A percentile compares a stretch with the other conserved stretches of the same genome.
Evolutionary conservation across 2,888 invertebrate genomes (phyloP).

Genomic region (Odontomyia ornata): DNA sequence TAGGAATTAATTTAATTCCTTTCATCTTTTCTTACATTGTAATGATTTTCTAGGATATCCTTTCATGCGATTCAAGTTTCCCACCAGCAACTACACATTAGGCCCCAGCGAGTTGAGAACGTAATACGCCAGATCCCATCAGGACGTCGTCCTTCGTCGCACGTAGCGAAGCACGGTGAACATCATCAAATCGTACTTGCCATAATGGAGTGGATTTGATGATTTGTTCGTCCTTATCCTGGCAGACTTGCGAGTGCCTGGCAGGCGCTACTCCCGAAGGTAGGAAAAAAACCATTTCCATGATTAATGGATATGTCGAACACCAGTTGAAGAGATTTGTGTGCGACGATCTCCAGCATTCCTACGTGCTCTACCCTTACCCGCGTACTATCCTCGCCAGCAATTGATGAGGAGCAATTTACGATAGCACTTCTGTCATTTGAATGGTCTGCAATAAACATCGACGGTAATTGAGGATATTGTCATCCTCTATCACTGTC

Average conservation of each 20-base stretch:
- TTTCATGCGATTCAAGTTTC: not conserved
- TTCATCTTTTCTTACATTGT: not conserved
- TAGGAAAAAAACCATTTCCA: conserved; percentile 40
- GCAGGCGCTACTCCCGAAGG: not conserved
- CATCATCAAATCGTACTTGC: conserved; percentile 32
- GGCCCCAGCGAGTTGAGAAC: not conserved
- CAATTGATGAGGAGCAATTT: conserved; percentile 41
- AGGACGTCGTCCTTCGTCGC: not conserved
- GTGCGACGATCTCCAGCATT: conserved; percentile 6
- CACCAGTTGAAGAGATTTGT: conserved; percentile 44
- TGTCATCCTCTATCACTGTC: conserved; percentile 42
- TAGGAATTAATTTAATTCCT: no score
- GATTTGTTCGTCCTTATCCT: conserved; percentile 5
- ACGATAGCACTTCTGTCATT: conserved; percentile 44
- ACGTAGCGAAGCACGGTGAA: conserved; percentile 5
- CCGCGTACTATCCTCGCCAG: not conserved
- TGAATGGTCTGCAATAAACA: conserved; percentile 44
- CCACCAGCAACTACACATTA: not conserved
- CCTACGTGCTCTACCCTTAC: not conserved
- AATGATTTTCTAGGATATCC: not conserved
- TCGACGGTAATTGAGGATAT: conserved; percentile 44
- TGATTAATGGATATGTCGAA: conserved; percentile 44
- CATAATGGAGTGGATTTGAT: conserved; percentile 26
- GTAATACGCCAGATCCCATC: no score
- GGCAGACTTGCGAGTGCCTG: not conserved